These are phyloP conservation scores for Choristoneura rosaceana DNA, from an alignment of 2,888 invertebrate genomes.

Conservation along the genomic window DNA sequence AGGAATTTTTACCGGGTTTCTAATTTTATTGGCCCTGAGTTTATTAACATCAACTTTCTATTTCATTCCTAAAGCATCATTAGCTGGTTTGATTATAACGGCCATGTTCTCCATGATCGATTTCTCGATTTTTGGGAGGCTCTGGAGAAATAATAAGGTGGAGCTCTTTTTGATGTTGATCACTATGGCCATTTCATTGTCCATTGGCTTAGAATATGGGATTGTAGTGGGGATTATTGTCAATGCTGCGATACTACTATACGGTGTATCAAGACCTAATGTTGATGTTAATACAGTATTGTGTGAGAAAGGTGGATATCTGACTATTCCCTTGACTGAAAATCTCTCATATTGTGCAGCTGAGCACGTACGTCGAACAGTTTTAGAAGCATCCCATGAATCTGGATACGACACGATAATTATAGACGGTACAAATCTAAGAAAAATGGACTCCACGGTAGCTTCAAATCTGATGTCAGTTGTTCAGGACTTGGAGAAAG, in stretches of 20 bases:
- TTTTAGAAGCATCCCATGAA: conserved; percentile 56
- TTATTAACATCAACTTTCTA: conserved; percentile 93
- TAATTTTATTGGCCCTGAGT: conserved; percentile 92
- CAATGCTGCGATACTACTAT: conserved; percentile 69
- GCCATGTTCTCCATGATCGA: conserved; percentile 96
- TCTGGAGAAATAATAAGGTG: conserved; percentile 92
- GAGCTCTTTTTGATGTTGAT: conserved; percentile 62
- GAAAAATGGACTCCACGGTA: conserved; percentile 71
- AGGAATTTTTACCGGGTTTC: conserved; percentile 90
- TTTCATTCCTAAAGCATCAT: conserved; percentile 93
- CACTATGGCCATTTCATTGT: conserved; percentile 65
- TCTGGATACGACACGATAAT: conserved; percentile 57
- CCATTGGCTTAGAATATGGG: conserved; percentile 72
- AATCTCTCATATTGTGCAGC: conserved; percentile 72
- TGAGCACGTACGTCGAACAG: conserved; percentile 64
- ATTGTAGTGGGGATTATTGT: conserved; percentile 68
- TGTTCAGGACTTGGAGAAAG: conserved; percentile 68
- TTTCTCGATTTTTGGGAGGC: conserved; percentile 83
- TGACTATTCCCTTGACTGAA: conserved; percentile 63
- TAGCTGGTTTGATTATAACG: conserved; percentile 95
- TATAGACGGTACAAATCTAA: conserved; percentile 67
- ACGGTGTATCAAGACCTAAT: conserved; percentile 64
- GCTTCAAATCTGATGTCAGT: conserved; percentile 70
- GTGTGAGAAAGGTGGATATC: conserved; percentile 57
- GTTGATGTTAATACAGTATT: conserved; percentile 57